Evolutionary conservation across 2,113 vertebrate species (phyloP).

Genomic region (Bos indicus): DNA sequence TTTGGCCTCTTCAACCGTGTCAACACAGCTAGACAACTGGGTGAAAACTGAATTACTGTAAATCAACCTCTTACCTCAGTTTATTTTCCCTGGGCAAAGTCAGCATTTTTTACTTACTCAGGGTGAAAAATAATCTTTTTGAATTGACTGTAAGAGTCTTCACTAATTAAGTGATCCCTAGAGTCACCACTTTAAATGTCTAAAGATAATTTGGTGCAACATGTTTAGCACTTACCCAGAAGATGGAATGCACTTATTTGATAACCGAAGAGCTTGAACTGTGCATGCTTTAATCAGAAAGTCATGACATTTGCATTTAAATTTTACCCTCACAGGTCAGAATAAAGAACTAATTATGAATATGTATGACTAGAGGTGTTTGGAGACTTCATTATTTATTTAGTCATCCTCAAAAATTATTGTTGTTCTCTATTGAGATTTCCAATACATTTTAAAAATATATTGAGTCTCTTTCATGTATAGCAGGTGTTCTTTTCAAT

Average conservation of each 20-base stretch:
- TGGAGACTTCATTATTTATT: background rate
- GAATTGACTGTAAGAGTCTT: background rate
- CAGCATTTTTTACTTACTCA: background rate
- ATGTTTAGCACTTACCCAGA: background rate
- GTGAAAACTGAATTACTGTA: constrained; percentile 13
- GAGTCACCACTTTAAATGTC: background rate
- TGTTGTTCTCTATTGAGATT: background rate
- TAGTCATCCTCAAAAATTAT: background rate
- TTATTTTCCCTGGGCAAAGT: constrained; percentile 9
- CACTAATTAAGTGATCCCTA: background rate
- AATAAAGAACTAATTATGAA: background rate
- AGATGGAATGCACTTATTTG: background rate
- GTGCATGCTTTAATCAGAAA: background rate
- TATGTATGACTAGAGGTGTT: background rate
- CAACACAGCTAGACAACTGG: constrained; percentile 9
- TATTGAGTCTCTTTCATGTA: background rate
- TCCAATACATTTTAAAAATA: background rate
- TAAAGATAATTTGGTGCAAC: constrained; percentile 1
- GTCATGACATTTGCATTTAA: constrained; percentile 16
- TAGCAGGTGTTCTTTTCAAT: background rate
- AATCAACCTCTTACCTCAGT: background rate
- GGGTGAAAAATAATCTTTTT: background rate
- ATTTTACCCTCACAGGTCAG: background rate
- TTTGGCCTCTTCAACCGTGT: constrained; percentile 1
- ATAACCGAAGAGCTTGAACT: background rate